Evolutionary conservation across 2,797 vertebrate species (phyloP).

Genomic region (Hypotaenidia philippensis): DNA sequence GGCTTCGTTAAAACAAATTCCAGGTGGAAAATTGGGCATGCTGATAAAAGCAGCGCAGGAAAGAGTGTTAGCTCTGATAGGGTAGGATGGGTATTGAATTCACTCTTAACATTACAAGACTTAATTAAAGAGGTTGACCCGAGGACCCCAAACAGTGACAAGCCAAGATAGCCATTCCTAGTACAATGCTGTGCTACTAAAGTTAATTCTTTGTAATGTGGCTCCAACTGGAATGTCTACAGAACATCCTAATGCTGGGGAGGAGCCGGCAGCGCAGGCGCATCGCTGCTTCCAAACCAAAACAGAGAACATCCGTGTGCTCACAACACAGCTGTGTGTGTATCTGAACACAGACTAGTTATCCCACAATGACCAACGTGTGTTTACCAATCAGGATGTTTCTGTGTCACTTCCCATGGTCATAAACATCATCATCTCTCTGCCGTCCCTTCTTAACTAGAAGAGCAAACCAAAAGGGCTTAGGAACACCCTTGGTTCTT

Average conservation of each 20-base stretch:
- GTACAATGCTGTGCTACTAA: slow-evolving; percentile 17
- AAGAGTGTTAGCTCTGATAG: slow-evolving; percentile 70
- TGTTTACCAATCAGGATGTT: neutral
- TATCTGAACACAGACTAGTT: too few relatives aligned
- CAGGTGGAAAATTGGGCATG: slow-evolving; percentile 72
- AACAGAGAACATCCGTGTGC: neutral
- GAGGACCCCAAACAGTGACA: slow-evolving; percentile 58
- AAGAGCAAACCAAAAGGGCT: neutral
- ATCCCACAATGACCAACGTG: neutral
- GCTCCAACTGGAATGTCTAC: neutral
- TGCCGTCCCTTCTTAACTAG: neutral
- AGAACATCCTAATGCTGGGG: neutral
- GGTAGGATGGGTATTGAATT: slow-evolving; percentile 71
- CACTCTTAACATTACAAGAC: slow-evolving; percentile 65
- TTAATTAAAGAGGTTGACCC: slow-evolving; percentile 78
- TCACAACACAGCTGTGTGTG: neutral
- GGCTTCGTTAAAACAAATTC: slow-evolving; percentile 73
- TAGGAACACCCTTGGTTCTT: neutral
- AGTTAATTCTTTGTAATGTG: slow-evolving; percentile 52
- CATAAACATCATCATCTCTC: neutral
- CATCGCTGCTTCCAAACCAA: neutral
- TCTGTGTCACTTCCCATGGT: neutral
- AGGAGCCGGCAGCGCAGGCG: neutral
- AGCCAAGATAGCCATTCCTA: slow-evolving; percentile 52
- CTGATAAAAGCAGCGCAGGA: slow-evolving; percentile 70